Percentiles rank a stretch among this genome's conserved stretches.
Conservation (phyloP, 2,888 invertebrate species). For the Plagodis pulveraria region DNA sequence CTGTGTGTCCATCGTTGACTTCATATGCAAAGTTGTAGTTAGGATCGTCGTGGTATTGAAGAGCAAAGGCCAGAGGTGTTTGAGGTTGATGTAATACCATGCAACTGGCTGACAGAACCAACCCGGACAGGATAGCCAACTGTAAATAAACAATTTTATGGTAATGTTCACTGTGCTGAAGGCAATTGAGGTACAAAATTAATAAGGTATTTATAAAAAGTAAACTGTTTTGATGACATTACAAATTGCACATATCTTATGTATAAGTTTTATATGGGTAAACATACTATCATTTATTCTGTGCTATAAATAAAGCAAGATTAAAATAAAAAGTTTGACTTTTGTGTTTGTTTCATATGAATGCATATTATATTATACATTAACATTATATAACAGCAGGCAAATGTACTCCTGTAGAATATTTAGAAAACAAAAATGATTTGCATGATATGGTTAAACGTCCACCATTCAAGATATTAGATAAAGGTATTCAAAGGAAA, state of each 20-base stretch:
- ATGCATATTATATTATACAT: no score
- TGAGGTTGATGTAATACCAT: slow-evolving; percentile 63
- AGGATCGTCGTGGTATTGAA: slow-evolving; percentile 55
- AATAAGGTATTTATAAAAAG: slow-evolving; percentile 6
- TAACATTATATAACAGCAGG: no score
- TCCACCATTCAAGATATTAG: no score
- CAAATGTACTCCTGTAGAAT: no score
- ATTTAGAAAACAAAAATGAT: no score
- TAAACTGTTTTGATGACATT: background rate
- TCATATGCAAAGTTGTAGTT: slow-evolving; percentile 84
- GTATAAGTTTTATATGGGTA: background rate
- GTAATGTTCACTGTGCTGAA: slow-evolving; percentile 6
- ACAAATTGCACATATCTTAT: background rate
- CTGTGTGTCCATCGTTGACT: slow-evolving; percentile 80
- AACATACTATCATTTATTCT: no score
- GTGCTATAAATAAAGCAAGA: no score
- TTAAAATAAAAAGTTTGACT: no score
- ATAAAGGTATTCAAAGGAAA: no score
- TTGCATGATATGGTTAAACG: no score
- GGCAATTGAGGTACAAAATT: slow-evolving; percentile 4
- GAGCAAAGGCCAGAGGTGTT: slow-evolving; percentile 41
- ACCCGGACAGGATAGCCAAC: slow-evolving; percentile 44
- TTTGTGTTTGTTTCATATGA: no score
- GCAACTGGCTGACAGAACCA: slow-evolving; percentile 65
- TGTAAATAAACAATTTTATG: slow-evolving; percentile 27